Conservation (phyloP, 2,888 invertebrate genomes). For the Anoplius nigerrimus region DNA sequence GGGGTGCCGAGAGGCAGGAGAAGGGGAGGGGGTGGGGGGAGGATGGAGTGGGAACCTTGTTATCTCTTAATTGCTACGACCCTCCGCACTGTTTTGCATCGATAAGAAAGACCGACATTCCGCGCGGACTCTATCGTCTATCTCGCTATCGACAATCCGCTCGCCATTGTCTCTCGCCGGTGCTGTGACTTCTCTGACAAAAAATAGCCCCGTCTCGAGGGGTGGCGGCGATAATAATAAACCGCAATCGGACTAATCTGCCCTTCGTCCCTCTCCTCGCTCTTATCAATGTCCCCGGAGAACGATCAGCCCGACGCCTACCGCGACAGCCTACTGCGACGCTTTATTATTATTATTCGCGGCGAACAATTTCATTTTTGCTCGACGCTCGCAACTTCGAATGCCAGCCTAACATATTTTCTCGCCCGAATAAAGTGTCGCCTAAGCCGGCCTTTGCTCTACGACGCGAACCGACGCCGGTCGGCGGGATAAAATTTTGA, state of each 20-base stretch:
- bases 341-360: too few relatives aligned
- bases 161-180: not conserved
- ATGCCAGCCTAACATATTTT: too few relatives aligned
- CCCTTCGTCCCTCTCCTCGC: too few relatives aligned
- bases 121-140: conserved; percentile 27
- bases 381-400: too few relatives aligned
- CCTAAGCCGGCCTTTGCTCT: too few relatives aligned
- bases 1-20: conserved; percentile 66
- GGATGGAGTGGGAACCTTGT: conserved; percentile 67
- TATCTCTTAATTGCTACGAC: conserved; percentile 75
- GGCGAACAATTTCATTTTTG: too few relatives aligned
- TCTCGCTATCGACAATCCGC: conserved; percentile 13
- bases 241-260: too few relatives aligned
- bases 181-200: not conserved
- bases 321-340: too few relatives aligned
- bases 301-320: too few relatives aligned
- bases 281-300: too few relatives aligned
- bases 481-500: conserved; percentile 39
- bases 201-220: not conserved
- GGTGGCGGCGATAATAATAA: too few relatives aligned
- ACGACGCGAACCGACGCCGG: conserved; percentile 44
- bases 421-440: too few relatives aligned
- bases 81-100: conserved; percentile 73
- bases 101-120: conserved; percentile 65
- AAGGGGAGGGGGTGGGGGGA: conserved; percentile 42